phyloP scores from a whole-genome alignment of 2,888 invertebrate genomes.

The Cepaea hortensis region DNA sequence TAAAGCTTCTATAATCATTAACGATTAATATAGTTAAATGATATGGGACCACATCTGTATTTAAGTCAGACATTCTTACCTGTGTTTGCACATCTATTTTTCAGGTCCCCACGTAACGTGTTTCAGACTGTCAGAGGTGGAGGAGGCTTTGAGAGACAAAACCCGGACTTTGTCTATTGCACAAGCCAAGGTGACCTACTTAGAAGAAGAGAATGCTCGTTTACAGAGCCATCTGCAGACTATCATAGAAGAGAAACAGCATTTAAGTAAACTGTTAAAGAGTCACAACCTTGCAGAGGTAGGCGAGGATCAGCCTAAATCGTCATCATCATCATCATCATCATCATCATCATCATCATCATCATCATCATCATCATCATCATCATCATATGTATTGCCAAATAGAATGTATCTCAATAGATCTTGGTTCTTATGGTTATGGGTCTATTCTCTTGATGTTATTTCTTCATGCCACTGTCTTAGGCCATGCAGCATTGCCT shows the following conservation, averaged over 20 bases:
- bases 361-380: too few relatives aligned
- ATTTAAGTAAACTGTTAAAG: conserved; percentile 68
- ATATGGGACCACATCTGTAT: too few relatives aligned
- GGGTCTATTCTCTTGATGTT: too few relatives aligned
- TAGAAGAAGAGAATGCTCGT: conserved; percentile 73
- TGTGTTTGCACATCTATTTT: not conserved
- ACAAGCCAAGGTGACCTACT: conserved; percentile 68
- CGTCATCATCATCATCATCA: too few relatives aligned
- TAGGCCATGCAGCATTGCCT: too few relatives aligned
- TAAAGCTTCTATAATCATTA: too few relatives aligned
- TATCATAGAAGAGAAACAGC: conserved; percentile 68
- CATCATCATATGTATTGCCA: too few relatives aligned
- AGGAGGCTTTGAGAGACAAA: conserved; percentile 69
- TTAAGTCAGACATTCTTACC: not conserved
- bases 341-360: too few relatives aligned
- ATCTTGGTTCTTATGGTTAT: too few relatives aligned
- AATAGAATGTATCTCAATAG: too few relatives aligned
- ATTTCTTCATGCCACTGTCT: too few relatives aligned
- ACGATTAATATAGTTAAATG: too few relatives aligned
- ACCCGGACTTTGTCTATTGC: conserved; percentile 66
- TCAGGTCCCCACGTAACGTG: conserved; percentile 58
- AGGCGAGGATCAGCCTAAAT: not conserved
- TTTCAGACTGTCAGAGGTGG: conserved; percentile 72
- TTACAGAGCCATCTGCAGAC: conserved; percentile 69
- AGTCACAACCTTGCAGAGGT: conserved; percentile 69